Evolutionary conservation across 37 sponge, comb jelly and placozoan species (phyloP).

Genomic region (Aplysina aerophoba): DNA sequence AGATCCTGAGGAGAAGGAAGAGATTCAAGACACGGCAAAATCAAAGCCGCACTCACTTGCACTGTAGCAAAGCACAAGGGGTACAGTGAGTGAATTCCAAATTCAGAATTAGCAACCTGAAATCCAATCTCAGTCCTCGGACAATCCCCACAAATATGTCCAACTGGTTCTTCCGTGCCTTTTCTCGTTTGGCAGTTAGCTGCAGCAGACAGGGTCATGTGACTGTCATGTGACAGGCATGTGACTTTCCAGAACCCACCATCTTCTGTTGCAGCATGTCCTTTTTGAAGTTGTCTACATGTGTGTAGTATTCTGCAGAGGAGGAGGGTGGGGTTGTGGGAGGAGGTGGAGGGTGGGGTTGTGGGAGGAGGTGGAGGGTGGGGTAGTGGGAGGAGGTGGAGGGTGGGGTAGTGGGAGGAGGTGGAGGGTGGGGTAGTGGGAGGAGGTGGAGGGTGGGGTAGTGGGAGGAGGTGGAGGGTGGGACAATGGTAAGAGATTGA

Average conservation of each 20-base stretch:
- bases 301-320: constrained; percentile 8
- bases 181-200: constrained; percentile 13
- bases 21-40: too few species aligned
- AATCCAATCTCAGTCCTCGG: constrained; percentile 27
- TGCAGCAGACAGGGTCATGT: background rate
- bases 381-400: too few species aligned
- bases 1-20: background rate
- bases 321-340: background rate
- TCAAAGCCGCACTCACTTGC: background rate
- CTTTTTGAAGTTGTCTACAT: constrained; percentile 8
- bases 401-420: background rate
- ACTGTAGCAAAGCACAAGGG: background rate
- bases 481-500: too few species aligned
- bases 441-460: background rate
- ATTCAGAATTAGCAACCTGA: background rate
- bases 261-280: constrained; percentile 3
- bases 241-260: background rate
- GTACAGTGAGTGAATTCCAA: background rate
- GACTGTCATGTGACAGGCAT: too few species aligned
- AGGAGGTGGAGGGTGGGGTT: background rate
- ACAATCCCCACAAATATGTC: background rate
- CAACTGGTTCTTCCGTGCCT: background rate
- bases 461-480: too few species aligned
- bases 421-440: background rate
- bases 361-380: too few species aligned